Evolutionary conservation across 37 sponge, comb jelly and placozoan genomes (phyloP), one percentile per base, ranked within the genome.

Genomic region (Bolinopsis microptera): DNA sequence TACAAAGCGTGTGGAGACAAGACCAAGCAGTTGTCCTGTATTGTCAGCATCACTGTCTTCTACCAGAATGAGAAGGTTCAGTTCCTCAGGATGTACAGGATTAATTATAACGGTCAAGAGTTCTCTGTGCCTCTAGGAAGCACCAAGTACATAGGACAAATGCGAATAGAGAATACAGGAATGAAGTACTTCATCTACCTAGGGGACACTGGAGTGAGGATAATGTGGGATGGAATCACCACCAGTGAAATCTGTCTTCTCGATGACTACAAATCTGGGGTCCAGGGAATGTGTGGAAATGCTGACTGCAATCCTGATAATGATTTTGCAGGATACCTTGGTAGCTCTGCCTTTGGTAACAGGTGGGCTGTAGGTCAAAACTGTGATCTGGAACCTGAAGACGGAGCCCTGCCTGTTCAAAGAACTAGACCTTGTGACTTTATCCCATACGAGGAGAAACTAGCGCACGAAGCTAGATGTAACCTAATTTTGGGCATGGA

Each of bases 81-180:
- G 75, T 72, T 72, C 75, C 75, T 72, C 22, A 72, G 75, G 75
- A 72, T 72, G 75, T 72, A 72, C 75, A 72, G 75, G 75, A 28
- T 72, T 3, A 72, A 72, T 24, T 72, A 72, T 24, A 5, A 21
- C 3, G 75, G 75, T 8, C 22, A 72, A 5, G 75, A 72, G 75
- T 72, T 72, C 75, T 30, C 32, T 3, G 75, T 72, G 75, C 75
- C 75, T 28, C 3, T 72, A n/a, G 75, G 26, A 3, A 28, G 3
- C 2, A 72, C 75, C 27, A 72, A 2, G 3, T 72, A 8, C 3
- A n/a, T 72, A 28, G 75, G 75, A 28, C 22, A 72, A 23, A 72
- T 72, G 3, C 5, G 31, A 24, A 72, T 72, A 30, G 75, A 72
- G 26, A 72, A 21, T 8, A 72, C 31, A 8, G 75, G 5, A 8